phyloP scores from a whole-genome alignment of 2,113 vertebrate species.

The Macaca fascicularis region T2T-MFA8v1.1 NC_088385.1:32883501-32884000 shows the following conservation, averaged over 20 bases:
- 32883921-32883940: rapidly evolving
- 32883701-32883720: not conserved
- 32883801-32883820: not conserved
- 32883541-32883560: not conserved
- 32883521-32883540: not conserved
- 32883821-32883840: not conserved
- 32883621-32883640: constrained; percentile 10
- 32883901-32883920: not conserved
- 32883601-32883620: not conserved
- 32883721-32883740: not conserved
- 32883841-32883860: not conserved
- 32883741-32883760: not conserved
- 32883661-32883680: not conserved
- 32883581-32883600: not conserved
- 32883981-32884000: not conserved
- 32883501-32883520: constrained; percentile 1
- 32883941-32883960: not conserved
- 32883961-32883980: not conserved
- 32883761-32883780: not conserved
- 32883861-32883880: not conserved
- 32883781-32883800: not conserved
- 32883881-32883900: not conserved
- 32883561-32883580: not conserved
- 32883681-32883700: not conserved
- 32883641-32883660: not conserved